Percentiles rank a stretch among this genome's conserved stretches.
phyloP scores from a whole-genome alignment of 1,140 invertebrate genomes.

The Tetramorium alpestre region DNA sequence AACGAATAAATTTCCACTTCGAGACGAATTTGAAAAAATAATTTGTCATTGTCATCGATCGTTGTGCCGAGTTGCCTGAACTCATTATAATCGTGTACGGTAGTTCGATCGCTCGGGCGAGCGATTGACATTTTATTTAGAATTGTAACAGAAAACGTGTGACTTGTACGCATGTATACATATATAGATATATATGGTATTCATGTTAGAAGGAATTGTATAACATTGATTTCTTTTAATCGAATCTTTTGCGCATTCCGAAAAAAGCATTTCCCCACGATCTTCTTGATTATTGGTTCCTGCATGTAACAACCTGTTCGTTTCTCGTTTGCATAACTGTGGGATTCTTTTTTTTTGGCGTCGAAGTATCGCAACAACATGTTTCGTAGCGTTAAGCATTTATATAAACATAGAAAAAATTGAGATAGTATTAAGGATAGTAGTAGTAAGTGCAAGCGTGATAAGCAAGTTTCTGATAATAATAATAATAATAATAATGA shows the following conservation, averaged over 20 bases:
- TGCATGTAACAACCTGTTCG: constrained; percentile 78
- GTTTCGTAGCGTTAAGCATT: constrained; percentile 79
- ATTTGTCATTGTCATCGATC: constrained; percentile 18
- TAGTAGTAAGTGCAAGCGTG: constrained; percentile 28
- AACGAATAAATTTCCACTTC: neutral
- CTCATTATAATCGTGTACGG: neutral
- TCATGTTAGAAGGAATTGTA: constrained; percentile 51
- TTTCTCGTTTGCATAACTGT: constrained; percentile 82
- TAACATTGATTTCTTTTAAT: constrained; percentile 40
- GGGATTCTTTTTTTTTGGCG: constrained; percentile 81
- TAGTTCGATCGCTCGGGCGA: neutral
- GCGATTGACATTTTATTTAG: neutral
- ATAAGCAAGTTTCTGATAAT: constrained; percentile 30
- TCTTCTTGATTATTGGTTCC: constrained; percentile 70
- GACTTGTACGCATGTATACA: neutral
- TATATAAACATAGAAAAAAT: constrained; percentile 77
- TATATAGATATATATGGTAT: neutral
- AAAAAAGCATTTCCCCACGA: neutral
- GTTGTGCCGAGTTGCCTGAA: neutral
- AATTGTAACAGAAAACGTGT: neutral
- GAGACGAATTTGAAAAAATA: neutral
- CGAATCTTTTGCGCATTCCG: constrained; percentile 43
- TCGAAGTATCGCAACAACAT: constrained; percentile 84
- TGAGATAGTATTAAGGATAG: constrained; percentile 30
- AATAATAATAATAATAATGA: constrained; percentile 26